Base-by-base conservation (phyloP, 2,797 vertebrate species). In the Helarctos malayanus region DNA sequence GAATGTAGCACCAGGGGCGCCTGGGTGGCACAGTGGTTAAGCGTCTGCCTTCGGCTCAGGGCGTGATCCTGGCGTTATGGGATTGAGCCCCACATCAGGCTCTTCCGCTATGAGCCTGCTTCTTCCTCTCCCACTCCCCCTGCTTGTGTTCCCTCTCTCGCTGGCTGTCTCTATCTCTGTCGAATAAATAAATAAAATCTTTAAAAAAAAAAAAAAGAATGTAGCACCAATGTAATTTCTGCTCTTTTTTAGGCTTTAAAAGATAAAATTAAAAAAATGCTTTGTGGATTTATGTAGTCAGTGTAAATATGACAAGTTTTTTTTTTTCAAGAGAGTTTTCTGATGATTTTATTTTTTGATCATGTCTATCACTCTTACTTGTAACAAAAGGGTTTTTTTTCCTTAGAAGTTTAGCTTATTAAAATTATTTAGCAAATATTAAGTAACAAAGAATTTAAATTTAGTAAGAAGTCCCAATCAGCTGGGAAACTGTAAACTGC, bases 371-470 rank as follows among this genome's bases (percentile, higher is more conserved):
- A 75, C 21, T 82, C 2, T 91, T 93, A 56, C 3, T 9, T 82
- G 61, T 3, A 65, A 45, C 12, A 80, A 75, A 92, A 7, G 1
- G 5, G 14, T 57, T 56, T 82, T 92, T 93, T 89, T 63, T 2
- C 16, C 83, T 88, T 8, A 63, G 3, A 69, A 29, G 38, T 73
- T 97, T 45, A 63, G 14, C 14, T 19, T 81, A 41, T 29, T 82
- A 38, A 63, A 38, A 38, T 59, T 88, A 86, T 83, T 97, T 86
- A 69, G 73, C 3, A 63, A 49, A 75, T 88, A 57, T 6, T 61
- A 86, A 93, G 16, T 35, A 73, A 92, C 14, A 81, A 73, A 25
- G 80, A 59, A 56, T 93, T 89, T 90, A 87, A 93, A 71, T 89
- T 80, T 87, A 87, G 15, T 89, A 49, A n/a, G 12, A 80, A 84